phyloP scores from a whole-genome alignment of 1,140 invertebrate genomes.

The Drosophila sproati region DNA sequence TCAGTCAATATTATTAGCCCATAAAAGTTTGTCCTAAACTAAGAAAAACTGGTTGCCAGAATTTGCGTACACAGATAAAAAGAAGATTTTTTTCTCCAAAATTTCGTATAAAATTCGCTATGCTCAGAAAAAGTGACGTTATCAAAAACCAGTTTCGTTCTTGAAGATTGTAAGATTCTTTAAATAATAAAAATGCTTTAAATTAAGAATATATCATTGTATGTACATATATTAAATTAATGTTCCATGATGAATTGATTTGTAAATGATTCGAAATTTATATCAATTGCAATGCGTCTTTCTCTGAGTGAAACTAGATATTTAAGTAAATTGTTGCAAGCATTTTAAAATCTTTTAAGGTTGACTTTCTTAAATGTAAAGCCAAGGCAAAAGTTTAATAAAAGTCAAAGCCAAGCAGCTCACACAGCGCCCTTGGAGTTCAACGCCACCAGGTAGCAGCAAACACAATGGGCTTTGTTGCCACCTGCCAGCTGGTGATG shows the following conservation, averaged over 20 bases:
- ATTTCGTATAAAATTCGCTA: no score
- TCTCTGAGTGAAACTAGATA: neutral
- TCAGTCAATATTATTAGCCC: neutral
- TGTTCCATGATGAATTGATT: no score
- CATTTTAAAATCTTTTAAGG: neutral
- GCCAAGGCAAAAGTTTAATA: slow-evolving; percentile 63
- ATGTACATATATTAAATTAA: no score
- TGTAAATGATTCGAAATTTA: no score
- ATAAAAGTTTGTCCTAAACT: neutral
- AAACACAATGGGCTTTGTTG: slow-evolving; percentile 8
- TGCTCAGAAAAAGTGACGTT: no score
- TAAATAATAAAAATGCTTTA: no score
- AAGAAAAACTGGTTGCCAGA: neutral
- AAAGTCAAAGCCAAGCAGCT: slow-evolving; percentile 55
- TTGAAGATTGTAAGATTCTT: no score
- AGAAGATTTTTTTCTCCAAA: no score
- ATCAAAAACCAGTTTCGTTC: no score
- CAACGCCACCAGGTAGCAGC: neutral
- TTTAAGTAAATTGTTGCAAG: neutral
- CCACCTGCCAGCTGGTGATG: slow-evolving; percentile 4
- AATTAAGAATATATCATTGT: no score
- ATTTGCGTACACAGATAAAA: neutral
- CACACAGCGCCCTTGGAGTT: neutral
- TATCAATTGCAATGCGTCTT: neutral
- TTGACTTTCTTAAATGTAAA: slow-evolving; percentile 9